A percentile compares a stretch with the other conserved stretches of the same genome.
Conservation (phyloP, 2,888 invertebrate species). For the Galeruca laticollis region DNA sequence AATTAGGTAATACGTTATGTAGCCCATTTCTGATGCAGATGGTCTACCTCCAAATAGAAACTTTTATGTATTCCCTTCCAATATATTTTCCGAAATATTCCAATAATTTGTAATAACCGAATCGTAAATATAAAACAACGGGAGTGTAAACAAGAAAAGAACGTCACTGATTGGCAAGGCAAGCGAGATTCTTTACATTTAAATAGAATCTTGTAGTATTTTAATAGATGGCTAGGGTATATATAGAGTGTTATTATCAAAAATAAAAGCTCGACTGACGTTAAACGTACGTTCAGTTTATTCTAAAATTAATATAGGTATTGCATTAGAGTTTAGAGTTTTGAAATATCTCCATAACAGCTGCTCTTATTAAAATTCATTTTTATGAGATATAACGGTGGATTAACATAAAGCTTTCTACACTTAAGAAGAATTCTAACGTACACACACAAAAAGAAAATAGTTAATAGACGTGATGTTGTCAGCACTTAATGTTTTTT, state of each 20-base stretch:
- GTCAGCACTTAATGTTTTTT: conserved; percentile 19
- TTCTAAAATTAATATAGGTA: conserved; percentile 53
- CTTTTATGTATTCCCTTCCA: background rate
- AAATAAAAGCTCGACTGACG: conserved; percentile 56
- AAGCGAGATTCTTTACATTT: conserved; percentile 56
- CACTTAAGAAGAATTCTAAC: conserved; percentile 8
- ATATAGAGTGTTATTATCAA: conserved; percentile 59
- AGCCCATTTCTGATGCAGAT: too few relatives aligned
- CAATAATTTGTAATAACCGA: conserved; percentile 44
- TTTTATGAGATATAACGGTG: conserved; percentile 34
- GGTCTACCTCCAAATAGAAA: background rate
- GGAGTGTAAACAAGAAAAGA: conserved; percentile 53
- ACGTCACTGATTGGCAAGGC: conserved; percentile 60
- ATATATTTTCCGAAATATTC: conserved; percentile 36
- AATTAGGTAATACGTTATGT: background rate
- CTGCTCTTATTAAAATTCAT: conserved; percentile 49
- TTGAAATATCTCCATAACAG: conserved; percentile 54
- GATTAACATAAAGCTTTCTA: conserved; percentile 33
- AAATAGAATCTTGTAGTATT: conserved; percentile 52
- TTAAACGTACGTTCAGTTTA: conserved; percentile 48
- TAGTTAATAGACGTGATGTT: conserved; percentile 5
- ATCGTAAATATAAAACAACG: conserved; percentile 44
- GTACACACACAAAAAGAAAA: background rate
- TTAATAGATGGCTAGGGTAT: conserved; percentile 53
- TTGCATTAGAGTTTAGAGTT: conserved; percentile 47